Base-by-base conservation (phyloP, 2,888 invertebrate genomes). In the Eupithecia insigniata region DNA sequence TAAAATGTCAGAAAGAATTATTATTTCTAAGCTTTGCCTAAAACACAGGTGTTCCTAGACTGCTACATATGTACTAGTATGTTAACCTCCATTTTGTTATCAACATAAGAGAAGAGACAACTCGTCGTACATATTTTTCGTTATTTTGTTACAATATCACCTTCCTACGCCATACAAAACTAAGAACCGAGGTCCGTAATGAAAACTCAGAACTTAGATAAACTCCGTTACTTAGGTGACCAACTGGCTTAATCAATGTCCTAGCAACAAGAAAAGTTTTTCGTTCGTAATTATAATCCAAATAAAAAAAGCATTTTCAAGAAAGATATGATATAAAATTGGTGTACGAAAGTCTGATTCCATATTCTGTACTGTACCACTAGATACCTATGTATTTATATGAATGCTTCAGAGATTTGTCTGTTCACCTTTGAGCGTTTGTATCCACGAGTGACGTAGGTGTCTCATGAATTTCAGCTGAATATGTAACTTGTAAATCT, bases 401-500 rank as follows among this genome's bases (percentile, higher is more conserved):
- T 46, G n/a, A n/a, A 46, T n/a, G 22, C 22, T 22, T 10, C 51
- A 12, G 2, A 22, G 51, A 22, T 22, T 22, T 22, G 51, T 1
- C 18, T 46, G 55, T 26, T 55, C 26, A 55, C 55, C 55, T 26
- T 55, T 26, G 55, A 22, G 12, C 55, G 12, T 1, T 12, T 12
- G 12, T 22, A 26, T 55, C 55, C 22, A 8, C 12, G 55, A 14
- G 51, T 26, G 26, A 60, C 18, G 30, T 64, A 65, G 34, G n/a
- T 68, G 61, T 64, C 55, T 32, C 58, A 67, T 62, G 66, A 69
- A 70, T 72, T 67, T 51, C 67, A 58, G 55, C 68, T 69, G 72
- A 70, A 74, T 76, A 75, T 71, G 62, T 16, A 70, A 60, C 64
- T 43, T 68, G 65, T 76, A 71, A 69, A 74, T 61, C 73, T 55